Conservation (phyloP, 1,140 invertebrate species). For the Drosophila neocordata region DNA sequence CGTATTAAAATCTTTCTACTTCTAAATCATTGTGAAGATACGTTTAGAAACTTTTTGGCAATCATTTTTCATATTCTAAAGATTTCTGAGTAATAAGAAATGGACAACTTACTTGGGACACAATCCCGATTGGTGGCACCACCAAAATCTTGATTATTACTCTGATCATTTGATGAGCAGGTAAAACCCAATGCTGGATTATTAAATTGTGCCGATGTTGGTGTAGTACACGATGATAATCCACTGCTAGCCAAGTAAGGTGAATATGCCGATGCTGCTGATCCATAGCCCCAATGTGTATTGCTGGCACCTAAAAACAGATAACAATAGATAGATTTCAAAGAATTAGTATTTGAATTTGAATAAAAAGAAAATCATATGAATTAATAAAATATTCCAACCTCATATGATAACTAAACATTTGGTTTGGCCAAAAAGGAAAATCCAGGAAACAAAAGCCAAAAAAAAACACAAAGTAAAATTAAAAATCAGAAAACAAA, state of each 20-base stretch:
- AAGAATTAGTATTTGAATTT: too few relatives aligned
- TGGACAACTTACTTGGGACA: constrained; percentile 81
- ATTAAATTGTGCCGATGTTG: constrained; percentile 87
- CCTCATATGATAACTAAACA: not conserved
- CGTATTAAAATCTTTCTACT: too few relatives aligned
- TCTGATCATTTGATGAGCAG: constrained; percentile 88
- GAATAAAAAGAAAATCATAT: not conserved
- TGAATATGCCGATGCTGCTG: constrained; percentile 91
- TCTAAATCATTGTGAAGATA: too few relatives aligned
- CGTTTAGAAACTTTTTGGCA: too few relatives aligned
- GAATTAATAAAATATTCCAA: too few relatives aligned
- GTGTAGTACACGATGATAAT: constrained; percentile 87
- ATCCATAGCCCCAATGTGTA: constrained; percentile 92
- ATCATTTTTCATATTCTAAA: too few relatives aligned
- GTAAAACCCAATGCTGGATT: constrained; percentile 86
- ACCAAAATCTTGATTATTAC: constrained; percentile 87
- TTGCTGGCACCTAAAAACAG: constrained; percentile 91
- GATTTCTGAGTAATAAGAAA: too few relatives aligned
- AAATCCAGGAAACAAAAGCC: not conserved
- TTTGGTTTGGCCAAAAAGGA: too few relatives aligned
- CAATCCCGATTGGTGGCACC: constrained; percentile 83
- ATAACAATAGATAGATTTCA: constrained; percentile 55
- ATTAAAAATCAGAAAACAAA: not conserved
- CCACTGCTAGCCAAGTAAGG: constrained; percentile 88
- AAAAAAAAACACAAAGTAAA: not conserved